These are phyloP conservation scores for Mycteria americana DNA, from an alignment of 2,797 vertebrate species.

Conservation along the genomic window DNA sequence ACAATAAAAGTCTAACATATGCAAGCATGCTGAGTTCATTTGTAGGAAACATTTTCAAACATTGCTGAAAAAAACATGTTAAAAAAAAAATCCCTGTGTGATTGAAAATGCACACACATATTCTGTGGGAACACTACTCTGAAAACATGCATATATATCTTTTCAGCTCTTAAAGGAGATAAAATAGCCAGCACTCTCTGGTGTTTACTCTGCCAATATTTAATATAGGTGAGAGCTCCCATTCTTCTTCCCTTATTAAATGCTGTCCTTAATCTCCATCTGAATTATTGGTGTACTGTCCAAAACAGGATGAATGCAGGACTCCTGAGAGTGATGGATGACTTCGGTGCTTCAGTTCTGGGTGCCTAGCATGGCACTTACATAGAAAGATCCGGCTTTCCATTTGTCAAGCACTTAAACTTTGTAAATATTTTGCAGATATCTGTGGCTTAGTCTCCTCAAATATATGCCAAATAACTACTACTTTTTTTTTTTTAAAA, in stretches of 20 bases:
- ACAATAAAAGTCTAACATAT: neutral
- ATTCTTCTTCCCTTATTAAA: neutral
- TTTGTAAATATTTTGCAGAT: neutral
- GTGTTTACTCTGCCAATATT: neutral
- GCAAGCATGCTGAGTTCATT: neutral
- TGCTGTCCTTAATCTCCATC: neutral
- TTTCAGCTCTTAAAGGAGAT: neutral
- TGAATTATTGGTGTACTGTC: neutral
- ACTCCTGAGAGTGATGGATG: neutral
- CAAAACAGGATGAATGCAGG: neutral
- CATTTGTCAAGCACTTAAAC: accelerated
- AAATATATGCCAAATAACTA: neutral
- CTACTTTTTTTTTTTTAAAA: neutral
- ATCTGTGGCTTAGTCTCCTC: neutral
- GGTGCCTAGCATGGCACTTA: neutral
- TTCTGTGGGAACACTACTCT: neutral
- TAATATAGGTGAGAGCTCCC: neutral
- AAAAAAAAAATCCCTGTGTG: neutral
- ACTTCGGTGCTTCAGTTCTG: neutral
- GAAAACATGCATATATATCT: neutral
- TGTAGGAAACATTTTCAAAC: neutral
- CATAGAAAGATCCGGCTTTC: neutral
- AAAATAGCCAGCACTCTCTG: neutral
- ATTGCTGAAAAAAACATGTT: neutral
- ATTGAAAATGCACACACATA: neutral